Conservation (phyloP, 2,888 invertebrate genomes). For the Ennomos quercinarius region DNA sequence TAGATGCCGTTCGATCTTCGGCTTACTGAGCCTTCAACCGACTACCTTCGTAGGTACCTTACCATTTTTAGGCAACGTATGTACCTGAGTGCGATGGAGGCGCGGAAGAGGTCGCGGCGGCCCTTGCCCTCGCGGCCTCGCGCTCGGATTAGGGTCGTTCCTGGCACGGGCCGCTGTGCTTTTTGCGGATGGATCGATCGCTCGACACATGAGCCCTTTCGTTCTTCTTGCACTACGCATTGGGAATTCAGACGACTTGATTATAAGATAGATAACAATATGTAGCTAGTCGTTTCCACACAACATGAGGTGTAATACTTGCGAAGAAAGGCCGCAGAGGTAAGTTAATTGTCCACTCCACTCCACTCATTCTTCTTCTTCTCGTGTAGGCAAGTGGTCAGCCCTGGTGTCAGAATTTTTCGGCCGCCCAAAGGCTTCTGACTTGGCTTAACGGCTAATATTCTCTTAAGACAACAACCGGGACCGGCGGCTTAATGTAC, state of each 20-base stretch:
- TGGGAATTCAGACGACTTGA: neutral
- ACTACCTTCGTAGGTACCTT: too few relatives aligned
- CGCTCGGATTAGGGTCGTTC: conserved; percentile 28
- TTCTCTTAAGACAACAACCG: too few relatives aligned
- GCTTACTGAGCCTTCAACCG: conserved; percentile 32
- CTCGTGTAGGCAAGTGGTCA: too few relatives aligned
- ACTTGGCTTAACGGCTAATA: too few relatives aligned
- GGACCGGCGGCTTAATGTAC: too few relatives aligned
- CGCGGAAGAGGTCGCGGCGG: conserved; percentile 2
- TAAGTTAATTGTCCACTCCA: too few relatives aligned
- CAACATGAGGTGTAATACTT: too few relatives aligned
- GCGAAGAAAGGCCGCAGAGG: too few relatives aligned
- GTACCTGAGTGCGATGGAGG: conserved; percentile 3
- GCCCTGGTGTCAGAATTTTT: too few relatives aligned
- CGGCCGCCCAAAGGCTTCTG: too few relatives aligned
- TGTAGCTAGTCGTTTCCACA: too few relatives aligned
- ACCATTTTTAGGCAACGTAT: conserved; percentile 27
- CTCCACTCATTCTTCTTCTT: too few relatives aligned
- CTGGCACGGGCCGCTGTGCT: conserved; percentile 30
- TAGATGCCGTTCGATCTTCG: conserved; percentile 23
- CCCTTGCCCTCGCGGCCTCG: conserved; percentile 9
- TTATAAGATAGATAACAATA: neutral
- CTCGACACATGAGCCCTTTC: conserved; percentile 12
- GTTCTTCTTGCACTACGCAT: conserved; percentile 8
- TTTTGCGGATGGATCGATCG: conserved; percentile 7